A percentile compares a stretch with the other conserved stretches of the same genome.
Evolutionary conservation across 2,797 vertebrate genomes (phyloP).

Genomic region (Malurus leucopterus): DNA sequence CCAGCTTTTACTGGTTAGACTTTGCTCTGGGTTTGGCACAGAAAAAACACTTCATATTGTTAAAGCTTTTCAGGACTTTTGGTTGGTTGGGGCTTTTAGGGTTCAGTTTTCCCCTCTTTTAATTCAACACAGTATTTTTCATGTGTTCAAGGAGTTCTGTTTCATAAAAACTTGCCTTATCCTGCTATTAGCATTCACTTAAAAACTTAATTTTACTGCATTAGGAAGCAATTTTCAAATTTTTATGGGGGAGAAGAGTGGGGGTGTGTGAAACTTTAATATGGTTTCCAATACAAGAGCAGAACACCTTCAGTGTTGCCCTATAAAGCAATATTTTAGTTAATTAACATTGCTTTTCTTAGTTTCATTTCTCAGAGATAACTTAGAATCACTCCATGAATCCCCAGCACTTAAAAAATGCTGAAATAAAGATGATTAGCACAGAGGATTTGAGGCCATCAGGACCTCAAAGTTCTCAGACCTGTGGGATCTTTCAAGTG

Average conservation of each 20-base stretch:
- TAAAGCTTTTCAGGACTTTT: not conserved
- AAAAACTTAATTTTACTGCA: not conserved
- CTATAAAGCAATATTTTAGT: not conserved
- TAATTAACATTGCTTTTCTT: not conserved
- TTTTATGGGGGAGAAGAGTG: not conserved
- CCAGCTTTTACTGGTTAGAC: not conserved
- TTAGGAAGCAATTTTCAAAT: not conserved
- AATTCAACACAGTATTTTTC: not conserved
- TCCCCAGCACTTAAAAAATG: not conserved
- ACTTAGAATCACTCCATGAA: not conserved
- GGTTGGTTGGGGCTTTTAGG: not conserved
- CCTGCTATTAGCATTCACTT: not conserved
- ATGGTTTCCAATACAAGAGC: not conserved
- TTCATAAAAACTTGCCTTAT: not conserved
- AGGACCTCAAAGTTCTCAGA: not conserved
- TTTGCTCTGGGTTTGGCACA: not conserved
- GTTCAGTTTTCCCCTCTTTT: not conserved
- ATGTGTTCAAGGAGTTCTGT: not conserved
- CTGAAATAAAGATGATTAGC: not conserved
- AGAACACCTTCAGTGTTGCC: not conserved
- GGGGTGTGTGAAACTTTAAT: not conserved
- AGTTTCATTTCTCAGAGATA: not conserved
- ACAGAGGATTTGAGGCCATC: not conserved
- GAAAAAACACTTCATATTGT: not conserved
- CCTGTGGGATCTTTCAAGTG: not conserved